Base-by-base conservation (phyloP, 30 jellyfish, hydroid and myxozoan species). In the Chrysaora quinquecirrha region DNA sequence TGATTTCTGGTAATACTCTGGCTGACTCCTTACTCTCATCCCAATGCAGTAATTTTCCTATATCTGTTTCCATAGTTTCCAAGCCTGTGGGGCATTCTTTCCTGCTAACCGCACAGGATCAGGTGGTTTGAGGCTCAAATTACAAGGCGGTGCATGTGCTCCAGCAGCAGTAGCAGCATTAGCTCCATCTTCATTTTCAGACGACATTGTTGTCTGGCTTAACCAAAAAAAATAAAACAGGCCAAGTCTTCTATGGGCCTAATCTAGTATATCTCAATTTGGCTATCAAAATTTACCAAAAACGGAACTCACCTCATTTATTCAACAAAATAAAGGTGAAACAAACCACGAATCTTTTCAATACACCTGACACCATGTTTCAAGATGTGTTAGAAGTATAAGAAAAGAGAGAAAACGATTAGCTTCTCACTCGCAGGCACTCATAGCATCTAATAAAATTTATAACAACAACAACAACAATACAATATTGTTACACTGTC, bases 21-120 rank as follows among this genome's bases (percentile, higher is more conserved):
- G 76, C 34, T 64, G 48, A 20, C 38, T 64, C 19, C 48, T 23
- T 30, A 24, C 46, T 64, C 46, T 64, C 76, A 29, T 64, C 28
- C 22, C 46, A 9, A 19, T 29, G 48, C 76, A 29, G 48, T 64
- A 64, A 29, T n/a, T n/a, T n/a, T n/a, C n/a, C n/a, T n/a, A n/a
- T n/a, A n/a, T n/a, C n/a, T n/a, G n/a, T n/a, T n/a, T 64, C 76
- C 76, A 64, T 6, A 19, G 38, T 20, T 64, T 64, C 76, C 48
- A 64, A 64, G 7, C 48, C 19, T 64, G 47, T 29, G 76, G 48
- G 18, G 16, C 6, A 29, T 12, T 24, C 76, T 64, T 64, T 64
- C 58, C 58, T 43, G 70, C 24, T 19, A 64, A 34, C 30, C 34
- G 9, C 9, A 10, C 76, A 20, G 48, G n/a, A n/a, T n/a, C n/a